Evolutionary conservation across 2,888 invertebrate genomes (phyloP), one percentile per base, ranked within the genome.

Genomic region (Tetrapedia diversipes): DNA sequence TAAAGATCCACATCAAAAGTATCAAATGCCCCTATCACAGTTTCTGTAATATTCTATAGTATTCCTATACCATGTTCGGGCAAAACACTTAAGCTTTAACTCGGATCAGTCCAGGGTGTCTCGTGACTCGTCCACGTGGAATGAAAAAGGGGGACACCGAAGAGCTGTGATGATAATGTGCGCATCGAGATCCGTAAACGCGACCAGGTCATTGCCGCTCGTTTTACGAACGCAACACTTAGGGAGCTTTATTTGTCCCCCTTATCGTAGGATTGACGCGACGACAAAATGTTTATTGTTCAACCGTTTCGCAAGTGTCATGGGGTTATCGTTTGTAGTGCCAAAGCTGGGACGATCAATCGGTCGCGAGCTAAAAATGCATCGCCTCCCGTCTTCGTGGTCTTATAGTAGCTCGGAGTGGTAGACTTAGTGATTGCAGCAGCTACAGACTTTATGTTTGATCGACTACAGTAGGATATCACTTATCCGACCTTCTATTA

Each of bases 201-300:
- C 66, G 49, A 57, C 29, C 78, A 66, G 80, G 78, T 82, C 82
- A 79, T 79, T 82, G 82, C 77, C 78, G 70, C 49, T 68, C 47
- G 66, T 81, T 80, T 84, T 81, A 84, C 79, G 84, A 77, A 77
- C 69, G 19, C 63, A 68, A 61, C 61, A 65, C 47, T 76, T 65
- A 60, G 74, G 70, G 72, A 73, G 64, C 79, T 84, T 84, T 84
- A 84, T 84, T n/a, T 79, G 63, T 60, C 73, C 73, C 59, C 64
- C 83, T 82, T 85, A 85, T 85, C 85, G 77, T 47, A 45, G 68
- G 82, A 82, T 83, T 85, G 79, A 67, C 79, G 78, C 64, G 76
- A 85, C 79, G 85, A 82, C 80, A 79, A 83, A 85, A 85, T 85
- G 85, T 85, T 83, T 85, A 85, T 83, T 85, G 85, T 83, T 82